Percentiles rank a stretch among this genome's conserved stretches.
Conservation (phyloP, 2,797 vertebrate genomes). For the Bufotes viridis region DNA sequence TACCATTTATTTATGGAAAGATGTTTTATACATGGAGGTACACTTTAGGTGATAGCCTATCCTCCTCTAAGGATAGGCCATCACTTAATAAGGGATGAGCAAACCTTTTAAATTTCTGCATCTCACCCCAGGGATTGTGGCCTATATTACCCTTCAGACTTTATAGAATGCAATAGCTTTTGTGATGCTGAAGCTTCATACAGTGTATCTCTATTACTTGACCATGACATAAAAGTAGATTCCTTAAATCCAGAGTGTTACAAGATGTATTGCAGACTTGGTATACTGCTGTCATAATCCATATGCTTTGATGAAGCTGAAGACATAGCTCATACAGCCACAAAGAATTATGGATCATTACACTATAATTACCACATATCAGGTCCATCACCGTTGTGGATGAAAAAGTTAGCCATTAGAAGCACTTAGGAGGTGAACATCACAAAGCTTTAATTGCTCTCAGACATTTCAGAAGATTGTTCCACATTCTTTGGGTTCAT, state of each 20-base stretch:
- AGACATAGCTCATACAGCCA: conserved; percentile 23
- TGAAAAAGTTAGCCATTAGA: conserved; percentile 25
- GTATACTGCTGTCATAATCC: conserved; percentile 79
- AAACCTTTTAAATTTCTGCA: no score
- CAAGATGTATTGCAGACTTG: conserved; percentile 82
- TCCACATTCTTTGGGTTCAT: conserved; percentile 31
- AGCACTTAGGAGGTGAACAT: conserved; percentile 25
- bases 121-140: no score
- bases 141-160: no score
- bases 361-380: conserved; percentile 10
- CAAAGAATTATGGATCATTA: not conserved
- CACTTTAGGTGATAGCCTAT: no score
- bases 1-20: no score
- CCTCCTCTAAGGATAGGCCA: no score
- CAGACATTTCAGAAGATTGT: conserved; percentile 21
- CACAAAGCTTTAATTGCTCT: conserved; percentile 16
- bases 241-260: conserved; percentile 82
- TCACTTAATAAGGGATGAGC: no score
- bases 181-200: no score
- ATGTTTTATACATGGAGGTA: no score
- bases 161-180: no score
- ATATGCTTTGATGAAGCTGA: conserved; percentile 73
- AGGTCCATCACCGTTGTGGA: conserved; percentile 8
- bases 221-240: conserved; percentile 57
- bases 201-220: no score